Conservation (phyloP, 1,140 invertebrate species). For the Trachelipus rathkii region DNA sequence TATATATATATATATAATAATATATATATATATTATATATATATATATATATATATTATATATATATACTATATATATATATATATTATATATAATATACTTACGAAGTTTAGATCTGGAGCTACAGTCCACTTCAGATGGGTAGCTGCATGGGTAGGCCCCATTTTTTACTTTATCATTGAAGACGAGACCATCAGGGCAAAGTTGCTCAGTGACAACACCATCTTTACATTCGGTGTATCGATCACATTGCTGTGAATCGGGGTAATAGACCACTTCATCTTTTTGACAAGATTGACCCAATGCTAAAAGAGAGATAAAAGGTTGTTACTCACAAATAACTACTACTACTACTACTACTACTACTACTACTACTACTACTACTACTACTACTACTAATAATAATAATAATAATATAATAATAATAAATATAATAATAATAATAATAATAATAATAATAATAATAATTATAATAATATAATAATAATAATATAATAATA, state of each 20-base stretch:
- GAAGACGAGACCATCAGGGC: conserved; percentile 24
- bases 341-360: too few species aligned
- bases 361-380: too few species aligned
- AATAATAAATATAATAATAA: background rate
- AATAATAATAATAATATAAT: background rate
- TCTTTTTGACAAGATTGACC: conserved; percentile 8
- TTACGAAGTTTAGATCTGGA: conserved; percentile 21
- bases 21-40: conserved; percentile 20
- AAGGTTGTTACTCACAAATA: background rate
- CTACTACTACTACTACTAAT: too few species aligned
- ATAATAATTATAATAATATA: background rate
- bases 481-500: background rate
- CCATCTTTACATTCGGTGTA: conserved; percentile 22
- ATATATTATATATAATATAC: background rate
- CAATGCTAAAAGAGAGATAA: conserved; percentile 4
- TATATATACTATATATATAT: background rate
- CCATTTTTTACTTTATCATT: conserved; percentile 21
- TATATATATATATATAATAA: background rate
- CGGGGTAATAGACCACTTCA: conserved; percentile 20
- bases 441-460: background rate
- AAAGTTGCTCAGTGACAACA: conserved; percentile 14
- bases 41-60: conserved; percentile 16
- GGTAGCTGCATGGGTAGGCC: conserved; percentile 21
- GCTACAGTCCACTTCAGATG: conserved; percentile 16
- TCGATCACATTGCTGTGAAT: conserved; percentile 17